These are phyloP conservation scores for Mus spicilegus DNA, from an alignment of 2,113 vertebrate genomes.

Conservation along the genomic window DNA sequence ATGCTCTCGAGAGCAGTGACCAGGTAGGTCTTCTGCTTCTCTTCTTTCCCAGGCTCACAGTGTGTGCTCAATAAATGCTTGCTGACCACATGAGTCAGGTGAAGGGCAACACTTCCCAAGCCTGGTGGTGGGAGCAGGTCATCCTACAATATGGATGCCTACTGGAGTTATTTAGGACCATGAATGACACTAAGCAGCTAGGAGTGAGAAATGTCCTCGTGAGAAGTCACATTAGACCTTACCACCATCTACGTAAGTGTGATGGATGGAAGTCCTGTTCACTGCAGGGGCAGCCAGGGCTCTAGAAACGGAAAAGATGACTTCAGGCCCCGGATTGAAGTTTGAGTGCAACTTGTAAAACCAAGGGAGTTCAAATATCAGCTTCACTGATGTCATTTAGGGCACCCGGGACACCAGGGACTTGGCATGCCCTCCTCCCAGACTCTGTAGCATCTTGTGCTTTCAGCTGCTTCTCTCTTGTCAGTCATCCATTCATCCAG, in stretches of 20 bases:
- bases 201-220: background rate
- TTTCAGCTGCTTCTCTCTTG: background rate
- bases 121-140: accelerated
- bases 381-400: background rate
- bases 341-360: too few species aligned
- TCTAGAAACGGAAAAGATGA: background rate
- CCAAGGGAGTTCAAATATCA: background rate
- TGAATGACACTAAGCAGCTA: background rate
- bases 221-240: background rate
- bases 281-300: background rate
- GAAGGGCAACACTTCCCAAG: background rate
- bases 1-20: background rate
- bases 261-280: background rate
- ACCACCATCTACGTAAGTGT: background rate
- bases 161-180: background rate
- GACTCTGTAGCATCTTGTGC: background rate
- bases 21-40: background rate
- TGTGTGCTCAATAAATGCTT: background rate
- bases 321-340: accelerated
- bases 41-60: background rate
- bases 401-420: background rate
- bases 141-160: background rate
- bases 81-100: background rate
- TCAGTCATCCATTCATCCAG: accelerated
- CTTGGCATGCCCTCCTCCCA: background rate